A percentile compares a stretch with the other conserved stretches of the same genome.
phyloP scores from a whole-genome alignment of 2,888 invertebrate species.

The Drosophila infuscata region DNA sequence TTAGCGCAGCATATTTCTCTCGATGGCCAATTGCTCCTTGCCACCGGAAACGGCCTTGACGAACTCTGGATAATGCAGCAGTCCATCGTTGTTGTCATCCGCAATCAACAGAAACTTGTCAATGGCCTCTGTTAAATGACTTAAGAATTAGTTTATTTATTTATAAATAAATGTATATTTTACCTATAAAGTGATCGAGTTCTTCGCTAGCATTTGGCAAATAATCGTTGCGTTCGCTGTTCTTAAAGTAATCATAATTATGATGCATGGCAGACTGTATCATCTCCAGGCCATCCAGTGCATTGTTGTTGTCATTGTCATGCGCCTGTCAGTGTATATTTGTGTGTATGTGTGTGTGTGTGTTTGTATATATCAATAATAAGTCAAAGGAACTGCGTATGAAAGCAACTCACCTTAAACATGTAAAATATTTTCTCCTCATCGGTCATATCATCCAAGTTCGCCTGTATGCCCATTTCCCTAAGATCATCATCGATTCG shows the following conservation, averaged over 20 bases:
- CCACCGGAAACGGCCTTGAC: conserved; percentile 84
- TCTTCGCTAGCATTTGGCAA: conserved; percentile 82
- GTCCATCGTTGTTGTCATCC: conserved; percentile 94
- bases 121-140: conserved; percentile 89
- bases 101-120: conserved; percentile 93
- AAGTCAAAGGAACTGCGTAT: rapidly evolving
- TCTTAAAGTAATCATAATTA: conserved; percentile 86
- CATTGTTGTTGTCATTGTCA: conserved; percentile 95
- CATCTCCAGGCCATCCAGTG: conserved; percentile 95
- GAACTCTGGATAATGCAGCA: conserved; percentile 93
- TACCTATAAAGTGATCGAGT: conserved; percentile 83
- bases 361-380: not conserved
- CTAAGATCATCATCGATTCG: conserved; percentile 92
- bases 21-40: conserved; percentile 60
- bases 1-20: conserved; percentile 61
- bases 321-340: conserved; percentile 86
- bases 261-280: conserved; percentile 87
- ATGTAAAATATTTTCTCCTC: conserved; percentile 88
- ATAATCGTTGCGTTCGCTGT: conserved; percentile 77
- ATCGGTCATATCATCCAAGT: conserved; percentile 90
- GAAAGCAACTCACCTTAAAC: conserved; percentile 78
- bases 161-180: conserved; percentile 7
- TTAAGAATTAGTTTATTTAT: not conserved
- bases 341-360: not conserved
- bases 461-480: conserved; percentile 87